phyloP scores from a whole-genome alignment of 2,797 vertebrate species.

The Esox masquinongy region DNA sequence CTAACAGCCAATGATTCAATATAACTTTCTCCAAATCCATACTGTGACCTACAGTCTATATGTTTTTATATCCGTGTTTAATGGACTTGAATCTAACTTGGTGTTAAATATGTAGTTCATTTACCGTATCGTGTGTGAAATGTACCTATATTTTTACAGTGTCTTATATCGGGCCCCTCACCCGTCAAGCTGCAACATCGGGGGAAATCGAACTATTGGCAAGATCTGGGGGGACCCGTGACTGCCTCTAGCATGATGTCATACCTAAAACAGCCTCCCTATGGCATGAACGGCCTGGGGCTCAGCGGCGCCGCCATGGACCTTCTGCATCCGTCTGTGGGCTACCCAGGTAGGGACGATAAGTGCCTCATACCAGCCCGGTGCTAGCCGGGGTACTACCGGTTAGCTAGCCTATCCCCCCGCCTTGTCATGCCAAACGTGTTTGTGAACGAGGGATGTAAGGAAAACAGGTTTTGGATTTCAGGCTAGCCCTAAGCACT shows the following conservation, averaged over 20 bases:
- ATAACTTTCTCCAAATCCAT: no score
- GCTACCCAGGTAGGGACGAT: conserved; percentile 85
- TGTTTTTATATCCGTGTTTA: no score
- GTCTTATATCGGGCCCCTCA: conserved; percentile 59
- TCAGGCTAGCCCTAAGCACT: background rate
- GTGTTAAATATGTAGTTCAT: background rate
- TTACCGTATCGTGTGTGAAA: background rate
- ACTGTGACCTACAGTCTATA: no score
- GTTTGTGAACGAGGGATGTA: background rate
- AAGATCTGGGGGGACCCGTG: conserved; percentile 81
- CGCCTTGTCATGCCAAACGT: background rate
- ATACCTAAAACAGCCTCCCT: conserved; percentile 98
- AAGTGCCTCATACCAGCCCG: background rate
- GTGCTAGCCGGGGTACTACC: no score
- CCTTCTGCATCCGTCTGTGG: conserved; percentile 93
- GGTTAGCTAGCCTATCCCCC: no score
- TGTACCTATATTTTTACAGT: conserved; percentile 42
- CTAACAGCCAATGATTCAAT: no score
- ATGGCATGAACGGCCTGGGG: conserved; percentile 94
- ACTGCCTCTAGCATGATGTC: conserved; percentile 97
- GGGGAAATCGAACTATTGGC: conserved; percentile 77
- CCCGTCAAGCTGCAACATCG: conserved; percentile 81
- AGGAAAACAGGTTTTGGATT: background rate
- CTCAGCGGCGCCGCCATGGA: conserved; percentile 92
- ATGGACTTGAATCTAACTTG: no score